Conservation (phyloP, 2,888 invertebrate genomes). For the Allygus modestus region DNA sequence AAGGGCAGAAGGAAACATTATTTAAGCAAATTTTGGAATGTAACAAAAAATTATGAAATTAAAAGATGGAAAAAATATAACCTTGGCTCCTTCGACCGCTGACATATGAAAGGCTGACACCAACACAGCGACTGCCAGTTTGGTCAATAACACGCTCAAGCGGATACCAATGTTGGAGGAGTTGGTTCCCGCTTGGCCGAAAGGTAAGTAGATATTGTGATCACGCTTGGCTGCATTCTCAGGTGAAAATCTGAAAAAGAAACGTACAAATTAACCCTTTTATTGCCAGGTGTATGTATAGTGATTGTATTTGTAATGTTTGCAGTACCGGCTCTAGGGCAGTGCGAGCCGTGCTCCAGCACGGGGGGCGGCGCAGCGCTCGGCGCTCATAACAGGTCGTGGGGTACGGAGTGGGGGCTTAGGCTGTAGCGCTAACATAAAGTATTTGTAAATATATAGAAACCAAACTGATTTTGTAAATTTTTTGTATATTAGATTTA, state of each 20-base stretch:
- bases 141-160: constrained; percentile 66
- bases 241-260: constrained; percentile 64
- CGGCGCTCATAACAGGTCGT: too few relatives aligned
- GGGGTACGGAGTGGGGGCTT: too few relatives aligned
- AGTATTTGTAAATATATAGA: too few relatives aligned
- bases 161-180: constrained; percentile 65
- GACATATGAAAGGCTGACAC: constrained; percentile 61
- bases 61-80: background rate
- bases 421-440: too few relatives aligned
- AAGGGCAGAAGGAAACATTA: too few relatives aligned
- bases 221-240: constrained; percentile 65
- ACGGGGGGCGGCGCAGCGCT: too few relatives aligned
- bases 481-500: too few relatives aligned
- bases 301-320: background rate
- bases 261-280: background rate
- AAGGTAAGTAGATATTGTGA: constrained; percentile 66
- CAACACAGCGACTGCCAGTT: constrained; percentile 66
- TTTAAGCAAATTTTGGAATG: too few relatives aligned
- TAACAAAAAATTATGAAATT: too few relatives aligned
- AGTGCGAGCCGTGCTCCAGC: too few relatives aligned
- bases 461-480: too few relatives aligned
- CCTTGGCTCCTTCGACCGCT: constrained; percentile 30
- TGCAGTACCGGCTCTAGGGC: background rate
- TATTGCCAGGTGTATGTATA: too few relatives aligned
- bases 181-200: constrained; percentile 66